Conservation (phyloP, 1,140 invertebrate species). For the Calephelis nemesis region DNA sequence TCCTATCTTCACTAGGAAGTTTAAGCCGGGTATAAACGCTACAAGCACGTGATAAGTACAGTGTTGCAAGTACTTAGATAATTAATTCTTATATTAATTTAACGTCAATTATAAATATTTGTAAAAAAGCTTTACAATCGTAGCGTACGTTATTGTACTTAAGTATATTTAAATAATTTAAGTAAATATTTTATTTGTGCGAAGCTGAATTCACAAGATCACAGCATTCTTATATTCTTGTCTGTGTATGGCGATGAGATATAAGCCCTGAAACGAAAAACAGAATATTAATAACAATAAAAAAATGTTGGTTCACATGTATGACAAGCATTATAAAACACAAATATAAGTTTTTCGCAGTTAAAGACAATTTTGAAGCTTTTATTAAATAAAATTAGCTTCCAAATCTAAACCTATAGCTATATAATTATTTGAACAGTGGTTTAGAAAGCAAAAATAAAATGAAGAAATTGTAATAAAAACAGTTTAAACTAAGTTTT, state of each 20-base stretch:
- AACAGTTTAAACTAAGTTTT: too few relatives aligned
- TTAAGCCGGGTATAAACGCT: constrained; percentile 15
- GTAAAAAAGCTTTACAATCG: constrained; percentile 61
- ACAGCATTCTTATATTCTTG: constrained; percentile 82
- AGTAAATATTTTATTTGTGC: constrained; percentile 58
- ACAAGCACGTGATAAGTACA: constrained; percentile 13
- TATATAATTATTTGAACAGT: too few relatives aligned
- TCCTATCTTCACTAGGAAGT: constrained; percentile 10
- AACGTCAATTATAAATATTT: constrained; percentile 56
- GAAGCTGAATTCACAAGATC: constrained; percentile 51
- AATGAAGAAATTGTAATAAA: too few relatives aligned
- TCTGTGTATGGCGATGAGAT: constrained; percentile 81
- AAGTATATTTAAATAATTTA: constrained; percentile 54
- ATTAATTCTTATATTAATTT: constrained; percentile 17
- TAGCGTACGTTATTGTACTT: constrained; percentile 61
- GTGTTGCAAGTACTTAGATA: constrained; percentile 15
- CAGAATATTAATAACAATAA: constrained; percentile 23
- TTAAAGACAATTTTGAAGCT: too few relatives aligned
- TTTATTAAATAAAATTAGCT: too few relatives aligned
- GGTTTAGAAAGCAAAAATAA: too few relatives aligned
- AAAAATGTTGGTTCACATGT: too few relatives aligned
- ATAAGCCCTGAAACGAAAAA: constrained; percentile 78
- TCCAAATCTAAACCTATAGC: too few relatives aligned
- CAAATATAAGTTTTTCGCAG: too few relatives aligned
- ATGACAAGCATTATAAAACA: too few relatives aligned